Evolutionary conservation across 2,888 invertebrate genomes (phyloP), one percentile per base, ranked within the genome.

Genomic region (Agrochola litura): DNA sequence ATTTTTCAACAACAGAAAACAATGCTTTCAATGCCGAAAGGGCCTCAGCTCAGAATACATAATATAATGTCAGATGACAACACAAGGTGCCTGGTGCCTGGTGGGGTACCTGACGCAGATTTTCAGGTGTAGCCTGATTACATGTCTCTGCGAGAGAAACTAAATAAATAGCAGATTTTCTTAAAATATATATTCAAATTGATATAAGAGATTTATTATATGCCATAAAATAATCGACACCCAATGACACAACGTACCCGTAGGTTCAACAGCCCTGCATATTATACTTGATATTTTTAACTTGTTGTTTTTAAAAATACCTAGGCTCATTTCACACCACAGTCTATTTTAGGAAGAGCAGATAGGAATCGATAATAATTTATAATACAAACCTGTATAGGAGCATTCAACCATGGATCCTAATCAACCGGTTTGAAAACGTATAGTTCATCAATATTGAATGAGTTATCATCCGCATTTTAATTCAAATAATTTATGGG

Each of bases 331-430:
- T 82, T 70, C 19, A 77, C 61, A 68, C 63, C 16, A 56, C 16
- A 37, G 10, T 73, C 82, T 79, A 82, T 79, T 71, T 71, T 63
- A 10, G 75, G 67, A 71, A 58, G 43, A 60, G 63, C 46, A 70
- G 69, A 83, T 70, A 77, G 73, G 58, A 73, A 81, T 76, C 77
- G 25, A 81, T 79, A 52, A 63, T 72, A 64, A 76, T 79, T 76
- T 69, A 78, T 67, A 64, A 73, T 30, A 14, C 52, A 78, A 82
- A 85, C 81, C 79, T 46, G 87, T 81, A 49, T n/a, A 67, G 41
- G 12, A 37, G 61, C 54, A 70, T 79, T 79, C 68, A 69, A 77
- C 63, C 30, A 68, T 74, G 46, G 60, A 30, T 30, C 22, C 22
- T n/a, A 63, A 81, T 71, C n/a, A 49, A 82, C 75, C 78, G 75